A percentile compares a stretch with the other conserved stretches of the same genome.
phyloP scores from a whole-genome alignment of 2,113 vertebrate species.

The Charadrius vociferus region DNA sequence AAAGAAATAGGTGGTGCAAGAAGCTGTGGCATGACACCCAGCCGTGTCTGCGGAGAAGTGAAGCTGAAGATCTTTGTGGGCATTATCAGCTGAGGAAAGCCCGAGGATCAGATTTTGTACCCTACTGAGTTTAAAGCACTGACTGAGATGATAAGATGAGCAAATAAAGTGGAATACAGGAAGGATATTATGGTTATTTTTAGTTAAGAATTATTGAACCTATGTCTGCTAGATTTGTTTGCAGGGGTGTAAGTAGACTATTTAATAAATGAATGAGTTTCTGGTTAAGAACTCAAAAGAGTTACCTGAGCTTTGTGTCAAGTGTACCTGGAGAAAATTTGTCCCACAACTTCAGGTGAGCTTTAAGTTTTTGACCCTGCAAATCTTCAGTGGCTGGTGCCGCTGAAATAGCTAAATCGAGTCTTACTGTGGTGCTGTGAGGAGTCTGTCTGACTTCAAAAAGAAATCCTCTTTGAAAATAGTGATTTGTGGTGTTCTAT shows the following conservation, averaged over 20 bases:
- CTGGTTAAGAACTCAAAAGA: not conserved
- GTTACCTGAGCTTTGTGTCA: not conserved
- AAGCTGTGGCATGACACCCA: no score
- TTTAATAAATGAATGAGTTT: not conserved
- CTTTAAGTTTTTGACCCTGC: no score
- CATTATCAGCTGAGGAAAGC: not conserved
- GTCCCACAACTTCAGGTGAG: no score
- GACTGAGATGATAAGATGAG: not conserved
- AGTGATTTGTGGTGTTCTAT: not conserved
- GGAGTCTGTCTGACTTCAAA: not conserved
- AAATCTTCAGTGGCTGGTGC: not conserved
- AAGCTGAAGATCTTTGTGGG: not conserved
- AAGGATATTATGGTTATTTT: not conserved
- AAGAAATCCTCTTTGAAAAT: not conserved
- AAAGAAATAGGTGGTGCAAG: no score
- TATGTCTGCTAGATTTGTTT: no score
- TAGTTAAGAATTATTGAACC: not conserved
- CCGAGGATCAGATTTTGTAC: not conserved
- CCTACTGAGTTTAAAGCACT: not conserved
- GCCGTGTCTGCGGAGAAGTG: no score
- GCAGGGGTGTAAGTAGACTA: no score
- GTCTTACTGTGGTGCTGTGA: not conserved
- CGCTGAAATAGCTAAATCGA: not conserved
- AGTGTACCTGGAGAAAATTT: not conserved
- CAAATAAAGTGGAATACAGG: not conserved